Evolutionary conservation across 2,888 invertebrate species (phyloP), one percentile per base, ranked within the genome.

Genomic region (Gortyna flavago): DNA sequence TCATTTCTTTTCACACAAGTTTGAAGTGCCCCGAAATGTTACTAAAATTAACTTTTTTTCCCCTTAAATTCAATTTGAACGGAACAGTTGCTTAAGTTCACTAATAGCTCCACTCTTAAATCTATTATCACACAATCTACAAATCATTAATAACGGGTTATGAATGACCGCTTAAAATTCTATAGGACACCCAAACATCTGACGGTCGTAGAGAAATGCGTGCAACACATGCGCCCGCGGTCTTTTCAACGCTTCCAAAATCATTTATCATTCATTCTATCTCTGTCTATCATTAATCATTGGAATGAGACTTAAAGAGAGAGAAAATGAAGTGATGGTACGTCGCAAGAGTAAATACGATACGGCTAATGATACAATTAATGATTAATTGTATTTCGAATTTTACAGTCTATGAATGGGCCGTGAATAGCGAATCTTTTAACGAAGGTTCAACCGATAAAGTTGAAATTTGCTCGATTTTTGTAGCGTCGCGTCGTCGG

Each of bases 271-370:
- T 92, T 89, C 91, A 92, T 92, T 93, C 92, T 92, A 90, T 89
- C 89, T 91, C 89, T 85, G 84, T 87, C 87, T 81, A 92, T 93
- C 95, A 96, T 96, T 93, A 93, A 96, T 96, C 96, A 96, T 93
- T 92, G 85, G 93, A 96, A 96, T 96, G 95, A 96, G 96, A 95
- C 95, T 96, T 96, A 96, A 96, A 96, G 95, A 94, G 95, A 96
- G 94, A 95, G 95, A 96, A 96, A 95, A 96, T 96, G 96, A 96
- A 95, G 93, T 95, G 94, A 93, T 87, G 92, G 91, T 89, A 91
- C 92, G 91, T 93, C 87, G 81, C 87, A 77, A 89, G 81, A 95
- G 95, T 95, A 95, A 96, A 96, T 95, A 95, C 91, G 93, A 93
- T 91, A 90, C 91, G 85, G 91, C 92, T 95, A 95, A 95, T 95